These are phyloP conservation scores for Amphipyra tragopoginis DNA, from an alignment of 2,888 invertebrate species.

Conservation along the genomic window DNA sequence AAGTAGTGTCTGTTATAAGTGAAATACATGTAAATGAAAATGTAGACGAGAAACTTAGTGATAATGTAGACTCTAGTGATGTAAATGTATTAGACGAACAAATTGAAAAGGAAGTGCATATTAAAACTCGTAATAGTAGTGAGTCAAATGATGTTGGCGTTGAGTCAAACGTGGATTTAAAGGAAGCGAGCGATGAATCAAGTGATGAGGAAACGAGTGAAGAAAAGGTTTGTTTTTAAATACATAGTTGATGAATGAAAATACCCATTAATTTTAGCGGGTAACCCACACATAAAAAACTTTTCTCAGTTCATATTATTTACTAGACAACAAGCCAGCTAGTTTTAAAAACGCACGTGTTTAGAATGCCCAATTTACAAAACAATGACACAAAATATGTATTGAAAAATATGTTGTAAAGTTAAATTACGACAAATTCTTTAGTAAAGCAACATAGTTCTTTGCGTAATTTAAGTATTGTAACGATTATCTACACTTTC, in stretches of 20 bases:
- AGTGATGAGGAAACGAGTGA: slow-evolving; percentile 38
- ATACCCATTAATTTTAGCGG: too few species aligned
- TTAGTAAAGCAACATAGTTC: not conserved
- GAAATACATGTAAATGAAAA: slow-evolving; percentile 25
- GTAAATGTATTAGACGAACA: slow-evolving; percentile 7
- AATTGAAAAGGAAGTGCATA: slow-evolving; percentile 32
- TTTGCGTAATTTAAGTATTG: slow-evolving; percentile 13
- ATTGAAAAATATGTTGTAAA: not conserved
- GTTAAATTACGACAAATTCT: not conserved
- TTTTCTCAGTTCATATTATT: too few species aligned
- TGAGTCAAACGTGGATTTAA: slow-evolving; percentile 41
- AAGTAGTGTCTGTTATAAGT: slow-evolving; percentile 9
- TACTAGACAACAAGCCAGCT: too few species aligned
- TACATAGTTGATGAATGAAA: not conserved
- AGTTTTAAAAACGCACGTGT: too few species aligned
- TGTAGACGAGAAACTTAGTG: slow-evolving; percentile 9
- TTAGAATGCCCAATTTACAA: too few species aligned
- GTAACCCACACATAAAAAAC: too few species aligned
- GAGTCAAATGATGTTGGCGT: slow-evolving; percentile 58
- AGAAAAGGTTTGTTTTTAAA: slow-evolving; percentile 42
- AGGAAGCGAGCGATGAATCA: slow-evolving; percentile 43
- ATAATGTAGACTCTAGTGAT: slow-evolving; percentile 20
- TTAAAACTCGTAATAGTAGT: slow-evolving; percentile 44
- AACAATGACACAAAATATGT: not conserved
- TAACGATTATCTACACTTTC: slow-evolving; percentile 20